Conservation (phyloP, 2,113 vertebrate genomes). For the Charadrius vociferus region DNA sequence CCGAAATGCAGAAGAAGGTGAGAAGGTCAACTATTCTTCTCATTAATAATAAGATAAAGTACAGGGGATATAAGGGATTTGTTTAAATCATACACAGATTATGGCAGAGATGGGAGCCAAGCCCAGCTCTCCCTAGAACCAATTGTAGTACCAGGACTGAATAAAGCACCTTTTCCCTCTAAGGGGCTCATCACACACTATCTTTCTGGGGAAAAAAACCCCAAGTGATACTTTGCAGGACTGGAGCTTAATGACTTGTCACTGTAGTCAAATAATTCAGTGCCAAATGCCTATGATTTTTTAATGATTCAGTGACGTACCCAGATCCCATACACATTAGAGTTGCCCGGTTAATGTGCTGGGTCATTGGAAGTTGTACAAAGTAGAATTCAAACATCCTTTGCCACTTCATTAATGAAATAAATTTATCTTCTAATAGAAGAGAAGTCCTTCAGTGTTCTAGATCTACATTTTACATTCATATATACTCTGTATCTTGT, state of each 20-base stretch:
- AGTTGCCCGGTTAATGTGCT: not conserved
- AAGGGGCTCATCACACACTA: not conserved
- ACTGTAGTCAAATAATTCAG: not conserved
- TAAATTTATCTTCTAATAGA: not conserved
- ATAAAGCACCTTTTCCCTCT: not conserved
- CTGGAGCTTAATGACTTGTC: not conserved
- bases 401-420: not conserved
- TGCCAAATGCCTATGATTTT: not conserved
- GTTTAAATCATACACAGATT: not conserved
- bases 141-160: not conserved
- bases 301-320: not conserved
- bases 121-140: not conserved
- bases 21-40: not conserved
- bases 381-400: not conserved
- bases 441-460: not conserved
- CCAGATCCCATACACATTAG: not conserved
- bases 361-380: not conserved
- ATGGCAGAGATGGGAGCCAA: not conserved
- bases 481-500: not conserved
- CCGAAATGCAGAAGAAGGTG: not conserved
- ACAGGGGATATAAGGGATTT: not conserved
- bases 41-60: not conserved
- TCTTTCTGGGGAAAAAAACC: not conserved
- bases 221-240: not conserved
- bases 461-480: slow-evolving; percentile 1